A percentile compares a stretch with the other conserved stretches of the same genome.
Evolutionary conservation across 2,797 vertebrate genomes (phyloP).

Genomic region (Poecile montanus): DNA sequence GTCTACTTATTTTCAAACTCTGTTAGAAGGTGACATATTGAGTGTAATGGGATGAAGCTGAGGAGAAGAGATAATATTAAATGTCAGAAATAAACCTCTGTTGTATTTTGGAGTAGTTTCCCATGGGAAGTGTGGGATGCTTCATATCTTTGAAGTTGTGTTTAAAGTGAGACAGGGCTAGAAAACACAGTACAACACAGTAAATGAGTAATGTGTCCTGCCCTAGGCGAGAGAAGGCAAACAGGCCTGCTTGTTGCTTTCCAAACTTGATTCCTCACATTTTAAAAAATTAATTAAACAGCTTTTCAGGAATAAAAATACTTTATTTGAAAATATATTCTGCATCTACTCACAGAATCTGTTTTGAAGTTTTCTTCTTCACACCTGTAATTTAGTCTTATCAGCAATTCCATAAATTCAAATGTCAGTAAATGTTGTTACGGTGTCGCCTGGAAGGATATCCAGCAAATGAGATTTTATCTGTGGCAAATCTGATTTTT

Average conservation of each 20-base stretch:
- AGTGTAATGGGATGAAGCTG: slow-evolving; percentile 10
- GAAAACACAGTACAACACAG: not conserved
- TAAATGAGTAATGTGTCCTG: slow-evolving; percentile 7
- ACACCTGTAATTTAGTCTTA: not conserved
- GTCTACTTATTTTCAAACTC: not conserved
- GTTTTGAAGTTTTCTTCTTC: not conserved
- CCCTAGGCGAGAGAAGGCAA: not conserved
- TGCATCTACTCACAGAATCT: not conserved
- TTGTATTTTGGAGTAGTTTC: slow-evolving; percentile 33
- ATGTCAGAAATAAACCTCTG: slow-evolving; percentile 29
- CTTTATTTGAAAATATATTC: not conserved
- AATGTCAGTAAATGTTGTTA: not conserved
- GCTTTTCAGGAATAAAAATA: not conserved
- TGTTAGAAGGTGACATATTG: not conserved
- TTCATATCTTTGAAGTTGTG: slow-evolving; percentile 2
- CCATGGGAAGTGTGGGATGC: slow-evolving; percentile 16
- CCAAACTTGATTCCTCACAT: not conserved
- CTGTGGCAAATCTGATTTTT: not conserved
- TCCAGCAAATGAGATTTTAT: not conserved
- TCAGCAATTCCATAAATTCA: not conserved
- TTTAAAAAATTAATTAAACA: not conserved
- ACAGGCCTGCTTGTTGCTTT: not conserved
- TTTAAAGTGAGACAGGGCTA: slow-evolving; percentile 23
- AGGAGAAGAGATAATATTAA: slow-evolving; percentile 15
- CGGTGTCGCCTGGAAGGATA: not conserved